Base-by-base conservation (phyloP, 2,888 invertebrate genomes). In the Pteria penguin region DNA sequence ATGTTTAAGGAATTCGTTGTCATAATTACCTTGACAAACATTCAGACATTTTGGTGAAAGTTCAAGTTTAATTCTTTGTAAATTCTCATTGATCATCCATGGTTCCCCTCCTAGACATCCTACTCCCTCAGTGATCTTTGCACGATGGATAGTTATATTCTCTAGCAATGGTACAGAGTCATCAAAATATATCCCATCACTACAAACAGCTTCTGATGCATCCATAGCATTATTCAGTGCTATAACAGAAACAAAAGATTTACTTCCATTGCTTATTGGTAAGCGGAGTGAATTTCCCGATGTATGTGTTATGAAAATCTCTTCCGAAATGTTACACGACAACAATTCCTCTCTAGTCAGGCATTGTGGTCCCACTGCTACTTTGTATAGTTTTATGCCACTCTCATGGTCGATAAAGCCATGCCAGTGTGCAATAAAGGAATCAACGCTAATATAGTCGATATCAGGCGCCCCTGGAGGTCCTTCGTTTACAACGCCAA, bases 211-310 rank as follows among this genome's bases (percentile, higher is more conserved):
- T 1, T 62, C 45, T 4, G 88, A 87, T 3, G 85, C 80, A 8
- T 69, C 80, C 78, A 85, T 67, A 2, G 87, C 87, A 62, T 81
- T 78, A 69, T 88, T 88, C 61, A 79, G 83, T n/a, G 88, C 88
- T n/a, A 87, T 72, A 26, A 88, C 82, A 2, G 84, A 79, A 8
- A 74, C 61, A 60, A 76, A 78, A 33, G 76, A 82, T 31, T 76
- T 81, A 2, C 86, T 86, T 24, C 72, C 1, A 24, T 32, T 45
- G 18, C 33, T 32, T 52, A 70, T 29, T 45, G 61, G 36, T 32
- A 69, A 27, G 26, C 29, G 69, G n/a, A 11, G 36, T 11, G 58
- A 58, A 3, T 36, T 60, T 24, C 18, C 26, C 5, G 60, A 60
- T 3, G 70, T 70, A 4, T 63, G 32, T 33, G 18, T 2, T 27